These are phyloP conservation scores for Ylistrum balloti DNA, from an alignment of 1,140 invertebrate genomes.

Conservation along the genomic window DNA sequence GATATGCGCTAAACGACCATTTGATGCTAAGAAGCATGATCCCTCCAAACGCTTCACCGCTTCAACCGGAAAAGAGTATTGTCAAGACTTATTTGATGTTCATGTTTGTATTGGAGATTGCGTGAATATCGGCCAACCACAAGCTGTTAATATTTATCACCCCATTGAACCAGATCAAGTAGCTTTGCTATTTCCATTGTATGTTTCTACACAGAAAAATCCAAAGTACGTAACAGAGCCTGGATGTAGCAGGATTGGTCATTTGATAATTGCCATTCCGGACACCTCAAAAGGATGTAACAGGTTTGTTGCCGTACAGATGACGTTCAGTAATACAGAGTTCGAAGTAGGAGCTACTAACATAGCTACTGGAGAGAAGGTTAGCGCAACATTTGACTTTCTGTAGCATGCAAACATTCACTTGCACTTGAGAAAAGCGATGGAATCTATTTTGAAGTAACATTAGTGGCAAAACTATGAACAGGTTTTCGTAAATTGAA, in stretches of 20 bases:
- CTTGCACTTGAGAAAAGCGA: too few species aligned
- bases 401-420: too few species aligned
- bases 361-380: not conserved
- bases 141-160: not conserved
- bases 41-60: not conserved
- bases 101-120: constrained; percentile 48
- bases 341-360: constrained; percentile 47
- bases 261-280: constrained; percentile 51
- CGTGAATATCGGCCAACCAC: constrained; percentile 26
- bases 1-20: not conserved
- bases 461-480: too few species aligned
- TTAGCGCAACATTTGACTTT: constrained; percentile 18
- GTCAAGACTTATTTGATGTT: constrained; percentile 45
- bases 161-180: constrained; percentile 41
- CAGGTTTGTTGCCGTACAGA: constrained; percentile 44
- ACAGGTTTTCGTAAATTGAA: too few species aligned
- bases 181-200: constrained; percentile 44
- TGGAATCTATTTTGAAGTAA: too few species aligned
- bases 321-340: constrained; percentile 55
- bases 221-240: constrained; percentile 52
- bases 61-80: not conserved
- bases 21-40: constrained; percentile 43
- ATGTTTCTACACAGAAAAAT: constrained; percentile 42
- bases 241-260: constrained; percentile 41
- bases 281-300: constrained; percentile 45